Evolutionary conservation across 1,140 invertebrate genomes (phyloP).

Genomic region (Triops longicaudatus): DNA sequence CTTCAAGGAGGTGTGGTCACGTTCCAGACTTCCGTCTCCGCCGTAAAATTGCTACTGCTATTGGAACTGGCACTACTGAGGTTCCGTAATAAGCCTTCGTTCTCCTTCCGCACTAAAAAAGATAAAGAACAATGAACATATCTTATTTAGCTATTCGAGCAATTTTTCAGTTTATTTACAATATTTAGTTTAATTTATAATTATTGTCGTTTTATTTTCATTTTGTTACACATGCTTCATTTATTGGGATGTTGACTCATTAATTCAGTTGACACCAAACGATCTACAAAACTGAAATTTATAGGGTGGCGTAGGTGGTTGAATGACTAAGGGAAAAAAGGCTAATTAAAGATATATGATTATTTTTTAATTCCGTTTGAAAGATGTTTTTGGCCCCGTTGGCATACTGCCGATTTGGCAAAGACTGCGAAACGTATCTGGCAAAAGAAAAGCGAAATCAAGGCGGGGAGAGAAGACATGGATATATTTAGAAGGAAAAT

Average conservation of each 20-base stretch:
- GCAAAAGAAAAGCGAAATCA: background rate
- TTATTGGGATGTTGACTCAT: background rate
- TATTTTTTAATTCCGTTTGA: background rate
- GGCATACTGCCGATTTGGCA: background rate
- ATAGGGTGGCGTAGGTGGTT: background rate
- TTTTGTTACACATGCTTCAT: no score
- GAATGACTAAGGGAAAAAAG: background rate
- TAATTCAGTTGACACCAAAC: background rate
- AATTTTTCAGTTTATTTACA: background rate
- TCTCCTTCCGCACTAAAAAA: background rate
- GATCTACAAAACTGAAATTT: background rate
- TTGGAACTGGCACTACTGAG: background rate
- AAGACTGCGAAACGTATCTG: background rate
- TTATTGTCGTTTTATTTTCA: no score
- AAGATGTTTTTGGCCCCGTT: background rate
- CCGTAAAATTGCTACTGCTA: background rate
- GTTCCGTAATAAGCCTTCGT: background rate
- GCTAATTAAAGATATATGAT: background rate
- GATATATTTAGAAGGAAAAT: background rate
- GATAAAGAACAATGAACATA: background rate
- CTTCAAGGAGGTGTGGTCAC: background rate
- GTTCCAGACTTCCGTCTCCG: background rate
- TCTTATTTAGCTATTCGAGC: background rate
- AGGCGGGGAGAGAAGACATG: background rate
- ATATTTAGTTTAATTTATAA: no score